These are phyloP conservation scores for Cephus rjabovi DNA, from an alignment of 2,888 invertebrate genomes.

Conservation along the genomic window DNA sequence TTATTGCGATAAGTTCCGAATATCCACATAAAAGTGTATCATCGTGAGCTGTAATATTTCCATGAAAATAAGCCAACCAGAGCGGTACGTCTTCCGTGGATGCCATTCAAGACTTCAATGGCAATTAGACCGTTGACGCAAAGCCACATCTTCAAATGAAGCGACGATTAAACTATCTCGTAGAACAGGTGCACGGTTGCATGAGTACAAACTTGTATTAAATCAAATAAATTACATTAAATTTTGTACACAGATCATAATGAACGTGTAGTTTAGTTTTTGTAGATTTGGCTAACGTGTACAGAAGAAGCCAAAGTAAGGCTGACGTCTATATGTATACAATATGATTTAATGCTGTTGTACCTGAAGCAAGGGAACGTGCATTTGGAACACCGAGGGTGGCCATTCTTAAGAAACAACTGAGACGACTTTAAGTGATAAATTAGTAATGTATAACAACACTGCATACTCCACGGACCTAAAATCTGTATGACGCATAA, in stretches of 20 bases:
- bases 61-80: conserved; percentile 64
- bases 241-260: not conserved
- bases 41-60: conserved; percentile 38
- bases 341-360: not conserved
- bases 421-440: not conserved
- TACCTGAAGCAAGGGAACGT: not conserved
- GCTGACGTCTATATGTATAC: too few species aligned
- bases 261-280: not conserved
- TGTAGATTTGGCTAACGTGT: not conserved
- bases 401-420: not conserved
- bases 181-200: conserved; percentile 19
- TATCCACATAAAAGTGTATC: not conserved
- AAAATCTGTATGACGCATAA: not conserved
- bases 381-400: not conserved
- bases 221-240: not conserved
- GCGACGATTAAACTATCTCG: conserved; percentile 1
- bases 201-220: conserved; percentile 12
- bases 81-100: not conserved
- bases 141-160: not conserved
- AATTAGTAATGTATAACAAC: not conserved
- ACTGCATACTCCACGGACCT: not conserved
- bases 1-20: conserved; percentile 2
- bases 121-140: not conserved
- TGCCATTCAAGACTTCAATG: not conserved
- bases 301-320: not conserved